phyloP scores from a whole-genome alignment of 2,888 invertebrate species.

The Pristionchus arcanus region DNA sequence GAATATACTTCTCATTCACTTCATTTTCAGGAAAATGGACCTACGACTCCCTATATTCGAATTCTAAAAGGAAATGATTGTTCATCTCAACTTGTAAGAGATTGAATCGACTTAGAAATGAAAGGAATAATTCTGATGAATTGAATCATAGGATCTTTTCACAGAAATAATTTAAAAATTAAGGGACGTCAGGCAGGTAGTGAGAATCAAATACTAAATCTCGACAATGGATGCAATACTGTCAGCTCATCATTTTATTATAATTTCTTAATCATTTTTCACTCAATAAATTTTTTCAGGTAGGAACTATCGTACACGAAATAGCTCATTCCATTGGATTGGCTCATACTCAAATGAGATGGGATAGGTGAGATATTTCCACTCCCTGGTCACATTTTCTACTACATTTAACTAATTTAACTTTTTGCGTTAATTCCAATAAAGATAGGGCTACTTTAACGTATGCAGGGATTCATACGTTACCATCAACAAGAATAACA shows the following conservation, averaged over 20 bases:
- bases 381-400: background rate
- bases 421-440: background rate
- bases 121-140: background rate
- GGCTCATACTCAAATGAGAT: constrained; percentile 23
- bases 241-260: background rate
- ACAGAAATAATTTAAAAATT: background rate
- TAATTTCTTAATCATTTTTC: too few relatives aligned
- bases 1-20: background rate
- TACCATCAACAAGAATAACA: background rate
- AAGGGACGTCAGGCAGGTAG: background rate
- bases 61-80: background rate
- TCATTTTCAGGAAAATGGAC: constrained; percentile 23
- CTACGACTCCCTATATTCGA: constrained; percentile 7
- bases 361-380: background rate
- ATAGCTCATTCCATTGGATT: constrained; percentile 41
- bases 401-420: too few relatives aligned
- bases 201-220: background rate
- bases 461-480: constrained; percentile 23
- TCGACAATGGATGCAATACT: background rate
- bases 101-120: background rate
- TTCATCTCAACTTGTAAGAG: constrained; percentile 10
- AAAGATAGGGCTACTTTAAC: too few relatives aligned
- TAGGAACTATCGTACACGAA: constrained; percentile 9
- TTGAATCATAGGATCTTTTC: background rate
- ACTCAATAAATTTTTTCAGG: background rate